phyloP scores from a whole-genome alignment of 2,888 invertebrate species.

The Oxystoma pomonae region DNA sequence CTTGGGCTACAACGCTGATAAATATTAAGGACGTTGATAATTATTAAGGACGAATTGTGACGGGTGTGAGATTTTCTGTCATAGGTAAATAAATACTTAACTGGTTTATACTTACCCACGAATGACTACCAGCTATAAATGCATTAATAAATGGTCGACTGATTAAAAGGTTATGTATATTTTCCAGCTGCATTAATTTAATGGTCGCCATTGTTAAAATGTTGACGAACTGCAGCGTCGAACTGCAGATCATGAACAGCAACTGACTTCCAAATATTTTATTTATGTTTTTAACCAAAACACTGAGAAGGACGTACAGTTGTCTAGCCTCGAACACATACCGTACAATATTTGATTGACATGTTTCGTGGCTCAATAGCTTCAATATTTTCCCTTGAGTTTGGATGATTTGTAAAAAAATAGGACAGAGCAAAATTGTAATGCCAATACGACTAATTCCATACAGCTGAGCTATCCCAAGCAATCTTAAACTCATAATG shows the following conservation, averaged over 20 bases:
- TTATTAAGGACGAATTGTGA: no score
- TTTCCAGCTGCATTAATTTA: neutral
- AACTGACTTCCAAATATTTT: neutral
- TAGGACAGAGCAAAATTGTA: neutral
- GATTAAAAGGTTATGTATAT: neutral
- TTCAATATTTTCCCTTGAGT: neutral
- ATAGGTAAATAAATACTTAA: no score
- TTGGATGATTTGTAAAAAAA: neutral
- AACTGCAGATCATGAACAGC: neutral
- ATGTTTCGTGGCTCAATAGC: neutral
- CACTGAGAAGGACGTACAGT: neutral
- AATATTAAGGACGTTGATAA: no score
- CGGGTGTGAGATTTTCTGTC: no score
- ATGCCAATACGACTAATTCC: neutral
- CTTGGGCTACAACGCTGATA: no score
- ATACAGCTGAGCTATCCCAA: neutral
- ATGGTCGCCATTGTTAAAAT: neutral
- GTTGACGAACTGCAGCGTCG: neutral
- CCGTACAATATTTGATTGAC: neutral
- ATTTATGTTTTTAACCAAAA: neutral
- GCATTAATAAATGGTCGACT: neutral
- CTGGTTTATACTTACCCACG: neutral
- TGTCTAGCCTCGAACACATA: neutral
- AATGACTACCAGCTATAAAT: neutral
- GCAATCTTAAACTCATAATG: neutral